Evolutionary conservation across 2,113 vertebrate species (phyloP).

Genomic region (Pomatorhinus ruficollis): DNA sequence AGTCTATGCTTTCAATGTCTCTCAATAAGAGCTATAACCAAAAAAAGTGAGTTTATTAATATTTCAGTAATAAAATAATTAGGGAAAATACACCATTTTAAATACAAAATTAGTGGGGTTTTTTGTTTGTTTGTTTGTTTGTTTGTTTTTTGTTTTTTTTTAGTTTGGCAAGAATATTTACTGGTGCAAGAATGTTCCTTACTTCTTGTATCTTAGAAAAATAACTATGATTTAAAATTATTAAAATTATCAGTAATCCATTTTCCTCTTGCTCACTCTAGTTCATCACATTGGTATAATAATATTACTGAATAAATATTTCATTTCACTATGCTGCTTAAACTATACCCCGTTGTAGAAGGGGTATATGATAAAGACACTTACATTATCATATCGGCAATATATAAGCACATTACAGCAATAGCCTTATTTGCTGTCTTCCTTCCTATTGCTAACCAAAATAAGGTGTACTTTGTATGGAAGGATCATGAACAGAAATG

Average conservation of each 20-base stretch:
- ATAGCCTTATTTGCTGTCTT: background rate
- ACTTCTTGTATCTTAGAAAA: background rate
- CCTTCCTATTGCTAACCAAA: background rate
- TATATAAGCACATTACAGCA: background rate
- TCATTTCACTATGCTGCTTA: background rate
- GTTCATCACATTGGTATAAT: background rate
- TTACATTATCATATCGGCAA: background rate
- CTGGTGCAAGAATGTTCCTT: background rate
- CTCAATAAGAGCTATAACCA: background rate
- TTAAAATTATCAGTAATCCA: background rate
- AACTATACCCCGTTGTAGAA: background rate
- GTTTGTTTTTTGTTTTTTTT: background rate
- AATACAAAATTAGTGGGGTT: background rate
- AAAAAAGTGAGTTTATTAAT: background rate
- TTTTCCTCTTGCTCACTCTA: background rate
- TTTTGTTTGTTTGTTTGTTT: no score
- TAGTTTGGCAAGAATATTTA: background rate
- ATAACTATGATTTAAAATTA: background rate
- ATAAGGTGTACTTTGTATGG: background rate
- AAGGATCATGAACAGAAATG: background rate
- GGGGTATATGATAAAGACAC: background rate
- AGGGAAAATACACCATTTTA: background rate
- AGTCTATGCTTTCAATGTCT: background rate
- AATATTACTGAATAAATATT: background rate
- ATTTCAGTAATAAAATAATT: background rate